Conservation (phyloP, 2,113 vertebrate species). For the Pantherophis guttatus region DNA sequence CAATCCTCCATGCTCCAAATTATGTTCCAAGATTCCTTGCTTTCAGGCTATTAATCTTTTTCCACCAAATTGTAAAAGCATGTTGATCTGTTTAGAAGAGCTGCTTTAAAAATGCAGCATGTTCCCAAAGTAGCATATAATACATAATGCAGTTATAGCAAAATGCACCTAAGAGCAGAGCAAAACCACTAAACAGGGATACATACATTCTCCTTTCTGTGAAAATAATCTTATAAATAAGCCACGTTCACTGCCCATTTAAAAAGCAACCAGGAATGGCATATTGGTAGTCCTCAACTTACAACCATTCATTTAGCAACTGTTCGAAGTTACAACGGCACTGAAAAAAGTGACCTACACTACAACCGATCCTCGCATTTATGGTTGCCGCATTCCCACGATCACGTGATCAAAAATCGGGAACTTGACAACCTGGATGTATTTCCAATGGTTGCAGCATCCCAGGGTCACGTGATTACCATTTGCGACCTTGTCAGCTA, state of each 20-base stretch:
- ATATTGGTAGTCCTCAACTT: neutral
- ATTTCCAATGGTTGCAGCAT: neutral
- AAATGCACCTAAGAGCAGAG: neutral
- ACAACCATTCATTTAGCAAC: neutral
- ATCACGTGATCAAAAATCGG: neutral
- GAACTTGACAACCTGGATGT: neutral
- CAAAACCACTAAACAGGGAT: neutral
- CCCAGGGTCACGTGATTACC: neutral
- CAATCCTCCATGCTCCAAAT: neutral
- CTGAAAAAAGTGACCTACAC: neutral
- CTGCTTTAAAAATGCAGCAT: neutral
- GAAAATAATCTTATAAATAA: neutral
- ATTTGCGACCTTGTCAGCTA: neutral
- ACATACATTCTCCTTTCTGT: neutral
- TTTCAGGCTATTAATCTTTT: neutral
- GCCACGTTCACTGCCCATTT: neutral
- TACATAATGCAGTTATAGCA: neutral
- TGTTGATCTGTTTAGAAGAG: neutral
- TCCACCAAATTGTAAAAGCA: neutral
- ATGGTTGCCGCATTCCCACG: neutral
- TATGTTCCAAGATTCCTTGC: neutral
- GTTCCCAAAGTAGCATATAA: neutral
- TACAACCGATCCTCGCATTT: rapidly evolving
- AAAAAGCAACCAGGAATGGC: neutral
- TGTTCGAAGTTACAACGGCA: neutral